phyloP scores from a whole-genome alignment of 2,113 vertebrate species.

The Budorcas taxicolor region DNA sequence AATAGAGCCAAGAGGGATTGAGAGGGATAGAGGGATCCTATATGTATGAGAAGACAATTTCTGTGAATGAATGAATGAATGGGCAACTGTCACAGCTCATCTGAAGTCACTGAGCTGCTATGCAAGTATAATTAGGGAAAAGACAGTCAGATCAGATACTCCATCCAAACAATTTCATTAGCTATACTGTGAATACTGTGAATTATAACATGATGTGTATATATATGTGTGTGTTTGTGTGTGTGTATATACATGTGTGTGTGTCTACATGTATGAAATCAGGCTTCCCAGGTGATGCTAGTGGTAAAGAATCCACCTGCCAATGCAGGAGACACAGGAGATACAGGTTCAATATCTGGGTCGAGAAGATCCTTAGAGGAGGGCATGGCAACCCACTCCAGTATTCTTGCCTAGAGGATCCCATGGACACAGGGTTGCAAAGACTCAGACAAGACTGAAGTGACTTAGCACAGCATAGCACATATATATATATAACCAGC shows the following conservation, averaged over 20 bases:
- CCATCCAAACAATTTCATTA: not conserved
- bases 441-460: not conserved
- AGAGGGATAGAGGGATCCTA: not conserved
- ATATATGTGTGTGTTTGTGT: not conserved
- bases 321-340: not conserved
- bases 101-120: not conserved
- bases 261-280: not conserved
- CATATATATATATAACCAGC: not conserved
- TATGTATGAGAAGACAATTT: not conserved
- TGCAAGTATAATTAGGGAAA: not conserved
- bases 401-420: not conserved
- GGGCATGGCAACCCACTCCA: not conserved
- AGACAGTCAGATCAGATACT: not conserved
- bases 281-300: not conserved
- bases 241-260: fast-evolving
- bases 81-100: not conserved
- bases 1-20: not conserved
- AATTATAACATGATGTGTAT: not conserved
- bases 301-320: not conserved
- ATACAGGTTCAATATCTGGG: not conserved
- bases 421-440: not conserved
- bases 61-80: not conserved
- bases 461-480: not conserved
- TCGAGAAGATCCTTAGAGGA: not conserved
- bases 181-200: not conserved